phyloP scores from a whole-genome alignment of 2,113 vertebrate genomes.

The Australoheros scitulus region DNA sequence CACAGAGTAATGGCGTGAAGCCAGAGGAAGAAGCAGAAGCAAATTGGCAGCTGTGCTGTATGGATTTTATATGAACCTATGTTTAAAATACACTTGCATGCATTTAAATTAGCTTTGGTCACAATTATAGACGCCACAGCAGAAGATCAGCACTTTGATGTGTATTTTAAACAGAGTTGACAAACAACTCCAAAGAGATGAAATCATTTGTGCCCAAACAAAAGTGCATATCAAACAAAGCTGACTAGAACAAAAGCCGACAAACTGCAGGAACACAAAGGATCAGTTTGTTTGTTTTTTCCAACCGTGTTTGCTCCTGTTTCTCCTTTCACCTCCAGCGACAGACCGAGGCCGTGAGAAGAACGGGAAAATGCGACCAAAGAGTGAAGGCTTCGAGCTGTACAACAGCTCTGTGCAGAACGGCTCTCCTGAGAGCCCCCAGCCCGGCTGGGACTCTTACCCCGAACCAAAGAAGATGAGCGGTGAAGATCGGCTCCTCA shows the following conservation, averaged over 20 bases:
- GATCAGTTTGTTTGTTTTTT: neutral
- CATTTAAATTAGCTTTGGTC: neutral
- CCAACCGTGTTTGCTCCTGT: neutral
- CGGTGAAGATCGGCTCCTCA: slow-evolving; percentile 90
- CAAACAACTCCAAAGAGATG: neutral
- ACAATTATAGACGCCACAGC: neutral
- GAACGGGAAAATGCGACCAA: slow-evolving; percentile 93
- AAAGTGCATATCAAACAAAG: neutral
- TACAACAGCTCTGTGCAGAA: slow-evolving; percentile 92
- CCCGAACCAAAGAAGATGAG: slow-evolving; percentile 92
- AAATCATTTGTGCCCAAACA: neutral
- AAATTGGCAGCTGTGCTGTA: neutral
- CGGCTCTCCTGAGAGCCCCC: slow-evolving; percentile 94
- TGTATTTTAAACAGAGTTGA: neutral
- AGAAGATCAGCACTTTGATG: neutral
- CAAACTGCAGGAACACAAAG: neutral
- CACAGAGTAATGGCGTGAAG: neutral
- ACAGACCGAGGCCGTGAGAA: slow-evolving; percentile 88
- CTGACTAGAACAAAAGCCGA: neutral
- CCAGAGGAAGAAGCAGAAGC: neutral
- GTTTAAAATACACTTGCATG: neutral
- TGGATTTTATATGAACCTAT: neutral
- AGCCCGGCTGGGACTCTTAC: slow-evolving; percentile 90
- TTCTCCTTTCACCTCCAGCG: slow-evolving; percentile 56
- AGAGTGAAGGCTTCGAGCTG: slow-evolving; percentile 98